Conservation (phyloP, 2,113 vertebrate species). For the Calidris pugnax region DNA sequence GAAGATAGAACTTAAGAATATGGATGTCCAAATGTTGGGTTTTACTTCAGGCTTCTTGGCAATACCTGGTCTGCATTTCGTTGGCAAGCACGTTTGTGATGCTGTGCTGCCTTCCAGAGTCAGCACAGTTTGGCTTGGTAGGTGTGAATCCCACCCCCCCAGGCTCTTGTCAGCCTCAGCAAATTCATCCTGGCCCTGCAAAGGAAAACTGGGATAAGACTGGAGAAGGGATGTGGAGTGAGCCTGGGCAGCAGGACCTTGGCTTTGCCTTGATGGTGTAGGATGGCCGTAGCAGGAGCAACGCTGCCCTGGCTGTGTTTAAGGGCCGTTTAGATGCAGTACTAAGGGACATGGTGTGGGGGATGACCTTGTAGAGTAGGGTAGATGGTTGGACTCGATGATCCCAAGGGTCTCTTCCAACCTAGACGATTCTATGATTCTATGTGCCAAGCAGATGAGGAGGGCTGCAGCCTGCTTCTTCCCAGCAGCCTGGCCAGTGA, state of each 20-base stretch:
- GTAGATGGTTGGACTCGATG: too few species aligned
- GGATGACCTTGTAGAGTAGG: too few species aligned
- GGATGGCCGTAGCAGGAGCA: background rate
- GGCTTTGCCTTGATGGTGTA: background rate
- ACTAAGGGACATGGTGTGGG: too few species aligned
- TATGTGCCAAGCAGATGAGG: background rate
- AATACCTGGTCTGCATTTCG: conserved; percentile 15
- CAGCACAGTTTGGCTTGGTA: background rate
- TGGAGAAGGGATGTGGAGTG: background rate
- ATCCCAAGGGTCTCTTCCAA: too few species aligned
- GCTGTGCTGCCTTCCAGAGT: background rate
- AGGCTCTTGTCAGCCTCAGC: background rate
- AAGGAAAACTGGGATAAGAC: background rate
- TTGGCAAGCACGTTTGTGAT: background rate
- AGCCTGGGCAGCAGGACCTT: background rate
- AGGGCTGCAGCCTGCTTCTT: background rate
- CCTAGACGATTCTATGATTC: too few species aligned
- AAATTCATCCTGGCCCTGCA: background rate
- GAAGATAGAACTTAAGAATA: conserved; percentile 37
- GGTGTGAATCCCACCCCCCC: conserved; percentile 10
- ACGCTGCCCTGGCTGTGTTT: too few species aligned
- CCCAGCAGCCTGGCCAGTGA: fast-evolving
- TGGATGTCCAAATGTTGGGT: conserved; percentile 55
- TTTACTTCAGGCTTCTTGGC: conserved; percentile 59
- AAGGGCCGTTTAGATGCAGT: too few species aligned